Percentiles rank a stretch among this genome's conserved stretches.
Conservation (phyloP, 1,140 invertebrate genomes). For the Cydia fagiglandana region DNA sequence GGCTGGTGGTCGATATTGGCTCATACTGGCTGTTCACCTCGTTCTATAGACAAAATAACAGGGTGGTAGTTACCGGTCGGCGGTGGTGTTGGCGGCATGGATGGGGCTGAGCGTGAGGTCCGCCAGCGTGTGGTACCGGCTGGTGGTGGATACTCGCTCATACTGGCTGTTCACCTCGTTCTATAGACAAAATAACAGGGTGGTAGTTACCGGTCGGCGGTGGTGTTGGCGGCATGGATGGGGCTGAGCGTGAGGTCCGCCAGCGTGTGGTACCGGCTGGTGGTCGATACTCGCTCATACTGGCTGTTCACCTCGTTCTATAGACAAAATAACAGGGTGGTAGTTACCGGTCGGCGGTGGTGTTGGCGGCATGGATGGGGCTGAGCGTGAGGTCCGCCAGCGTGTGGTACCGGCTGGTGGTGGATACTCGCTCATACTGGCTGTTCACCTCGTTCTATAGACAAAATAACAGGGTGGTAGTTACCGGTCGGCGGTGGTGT, state of each 20-base stretch:
- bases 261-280: conserved; percentile 55
- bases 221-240: conserved; percentile 59
- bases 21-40: conserved; percentile 75
- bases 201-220: conserved; percentile 64
- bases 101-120: conserved; percentile 70
- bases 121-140: conserved; percentile 55
- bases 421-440: conserved; percentile 72
- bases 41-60: conserved; percentile 67
- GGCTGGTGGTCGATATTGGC: conserved; percentile 61
- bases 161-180: conserved; percentile 75
- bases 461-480: no score
- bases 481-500: conserved; percentile 65
- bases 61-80: no score
- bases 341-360: conserved; percentile 66
- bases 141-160: conserved; percentile 68
- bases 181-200: conserved; percentile 62
- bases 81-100: conserved; percentile 56
- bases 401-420: conserved; percentile 54
- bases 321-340: no score
- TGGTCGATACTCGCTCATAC: conserved; percentile 72
- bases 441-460: conserved; percentile 74
- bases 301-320: conserved; percentile 76
- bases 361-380: conserved; percentile 59
- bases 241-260: conserved; percentile 67
- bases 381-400: conserved; percentile 67